Percentiles rank a stretch among this genome's conserved stretches.
Evolutionary conservation across 2,113 vertebrate genomes (phyloP).

Genomic region (Potamarius usumacintae): DNA sequence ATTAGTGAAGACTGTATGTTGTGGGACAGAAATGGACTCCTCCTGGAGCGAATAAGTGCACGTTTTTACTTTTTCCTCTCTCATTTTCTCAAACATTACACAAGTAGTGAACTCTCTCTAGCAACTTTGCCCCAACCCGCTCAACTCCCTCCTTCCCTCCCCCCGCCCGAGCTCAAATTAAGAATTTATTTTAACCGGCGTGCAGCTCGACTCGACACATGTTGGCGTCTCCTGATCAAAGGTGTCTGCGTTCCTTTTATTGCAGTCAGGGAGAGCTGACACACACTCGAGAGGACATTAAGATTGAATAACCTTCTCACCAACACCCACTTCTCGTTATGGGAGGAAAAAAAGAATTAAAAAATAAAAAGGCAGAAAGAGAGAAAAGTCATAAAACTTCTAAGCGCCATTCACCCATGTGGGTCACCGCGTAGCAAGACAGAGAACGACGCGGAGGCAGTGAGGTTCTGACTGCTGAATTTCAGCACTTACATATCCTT

Average conservation of each 20-base stretch:
- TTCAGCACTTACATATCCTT: background rate
- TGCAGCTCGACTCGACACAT: slow-evolving; percentile 76
- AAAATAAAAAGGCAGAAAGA: background rate
- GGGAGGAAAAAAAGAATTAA: slow-evolving; percentile 34
- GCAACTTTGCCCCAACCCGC: slow-evolving; percentile 23
- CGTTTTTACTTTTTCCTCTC: slow-evolving; percentile 23
- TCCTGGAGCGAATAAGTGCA: too few species aligned
- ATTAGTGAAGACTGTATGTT: too few species aligned
- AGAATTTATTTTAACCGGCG: slow-evolving; percentile 79
- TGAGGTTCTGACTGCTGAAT: background rate
- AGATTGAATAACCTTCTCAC: slow-evolving; percentile 80
- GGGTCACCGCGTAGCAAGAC: slow-evolving; percentile 3
- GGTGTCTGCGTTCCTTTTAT: slow-evolving; percentile 71
- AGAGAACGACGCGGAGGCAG: background rate
- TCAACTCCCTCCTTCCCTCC: slow-evolving; percentile 36
- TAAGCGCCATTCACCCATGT: slow-evolving; percentile 18
- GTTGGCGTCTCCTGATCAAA: slow-evolving; percentile 76
- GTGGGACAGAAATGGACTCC: too few species aligned
- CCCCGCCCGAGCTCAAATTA: slow-evolving; percentile 71
- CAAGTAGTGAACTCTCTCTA: slow-evolving; percentile 22
- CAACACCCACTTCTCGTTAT: slow-evolving; percentile 74
- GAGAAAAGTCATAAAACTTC: slow-evolving; percentile 45
- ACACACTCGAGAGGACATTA: slow-evolving; percentile 76
- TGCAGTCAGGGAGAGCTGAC: slow-evolving; percentile 72
- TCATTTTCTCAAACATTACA: background rate